phyloP scores from a whole-genome alignment of 2,888 invertebrate species.

The Nyleta sp. region DNA sequence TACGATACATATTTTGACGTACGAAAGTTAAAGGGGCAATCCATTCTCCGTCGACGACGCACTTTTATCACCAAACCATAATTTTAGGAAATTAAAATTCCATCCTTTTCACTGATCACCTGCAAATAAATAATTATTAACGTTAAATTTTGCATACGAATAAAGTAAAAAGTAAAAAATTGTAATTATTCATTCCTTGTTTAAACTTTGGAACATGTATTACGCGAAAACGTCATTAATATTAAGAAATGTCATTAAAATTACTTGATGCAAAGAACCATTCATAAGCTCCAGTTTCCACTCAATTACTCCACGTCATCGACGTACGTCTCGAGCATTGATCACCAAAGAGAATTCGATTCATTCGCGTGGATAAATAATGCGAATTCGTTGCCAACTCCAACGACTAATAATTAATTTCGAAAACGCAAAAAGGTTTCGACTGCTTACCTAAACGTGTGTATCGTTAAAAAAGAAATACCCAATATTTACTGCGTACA shows the following conservation, averaged over 20 bases:
- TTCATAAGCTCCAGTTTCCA: constrained; percentile 67
- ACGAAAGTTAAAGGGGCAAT: no score
- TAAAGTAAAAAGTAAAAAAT: background rate
- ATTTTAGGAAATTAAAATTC: no score
- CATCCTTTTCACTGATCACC: no score
- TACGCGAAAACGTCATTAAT: background rate
- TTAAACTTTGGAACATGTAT: constrained; percentile 11
- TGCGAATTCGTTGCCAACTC: constrained; percentile 13
- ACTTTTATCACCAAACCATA: no score
- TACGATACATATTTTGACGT: no score
- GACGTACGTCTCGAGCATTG: constrained; percentile 71
- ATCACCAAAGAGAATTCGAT: constrained; percentile 71
- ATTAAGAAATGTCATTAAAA: constrained; percentile 30
- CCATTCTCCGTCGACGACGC: no score
- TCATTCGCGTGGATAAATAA: constrained; percentile 46
- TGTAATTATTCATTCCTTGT: constrained; percentile 6
- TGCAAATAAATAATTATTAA: no score
- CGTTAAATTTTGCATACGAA: no score
- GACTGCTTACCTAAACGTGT: background rate
- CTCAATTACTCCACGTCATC: constrained; percentile 74
- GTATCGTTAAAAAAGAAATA: no score
- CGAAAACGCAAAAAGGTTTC: background rate
- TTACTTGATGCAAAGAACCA: constrained; percentile 15
- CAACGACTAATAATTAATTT: constrained; percentile 21
- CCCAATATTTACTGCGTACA: no score